Evolutionary conservation across 2,888 invertebrate species (phyloP), one percentile per base, ranked within the genome.

Genomic region (Lysandra bellargus): DNA sequence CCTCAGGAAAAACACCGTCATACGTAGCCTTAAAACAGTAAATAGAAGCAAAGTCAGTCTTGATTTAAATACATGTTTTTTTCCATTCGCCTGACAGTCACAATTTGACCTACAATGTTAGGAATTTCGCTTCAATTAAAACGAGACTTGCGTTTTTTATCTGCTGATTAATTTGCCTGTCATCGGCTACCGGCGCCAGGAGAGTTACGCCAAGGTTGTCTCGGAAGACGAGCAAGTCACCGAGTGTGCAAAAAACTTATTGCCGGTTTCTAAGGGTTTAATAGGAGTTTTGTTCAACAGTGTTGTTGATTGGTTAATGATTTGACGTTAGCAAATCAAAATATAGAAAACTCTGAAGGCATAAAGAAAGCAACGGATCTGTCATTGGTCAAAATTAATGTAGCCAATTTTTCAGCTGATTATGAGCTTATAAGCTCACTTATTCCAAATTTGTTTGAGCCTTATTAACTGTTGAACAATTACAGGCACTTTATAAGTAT

Each of bases 111-210:
- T 69, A 69, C 69, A 69, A 33, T 69, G 69, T 14, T 33, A 33
- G 69, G 69, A 69, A 69, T 69, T 69, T 69, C 69, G 69, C 69
- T 69, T 69, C 33, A 69, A 69, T 69, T 69, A 69, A 69, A 69
- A 69, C 69, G 23, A 33, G 69, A 33, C 69, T 69, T 69, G 33
- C 23, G 23, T 69, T 69, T 69, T 69, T 14, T 33, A 69, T 69
- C 30, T 14, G 69, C 69, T 61, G 14, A 33, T 69, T 69, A 69
- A 69, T 69, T 69, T 33, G 69, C 69, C 30, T 69, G 69, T 69
- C 69, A 69, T 69, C 69, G 12, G 69, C 12, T 14, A 33, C 69
- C 33, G 69, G 69, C 69, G 69, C 69, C 69, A 69, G 69, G 69
- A 33, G 64, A 64, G 23, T 64, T 64, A 30, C 12, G 69, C 69